A percentile compares a stretch with the other conserved stretches of the same genome.
These are phyloP conservation scores for Virgularia gustaviana DNA, from an alignment of 92 coral and sea anemone genomes.

Conservation along the genomic window DNA sequence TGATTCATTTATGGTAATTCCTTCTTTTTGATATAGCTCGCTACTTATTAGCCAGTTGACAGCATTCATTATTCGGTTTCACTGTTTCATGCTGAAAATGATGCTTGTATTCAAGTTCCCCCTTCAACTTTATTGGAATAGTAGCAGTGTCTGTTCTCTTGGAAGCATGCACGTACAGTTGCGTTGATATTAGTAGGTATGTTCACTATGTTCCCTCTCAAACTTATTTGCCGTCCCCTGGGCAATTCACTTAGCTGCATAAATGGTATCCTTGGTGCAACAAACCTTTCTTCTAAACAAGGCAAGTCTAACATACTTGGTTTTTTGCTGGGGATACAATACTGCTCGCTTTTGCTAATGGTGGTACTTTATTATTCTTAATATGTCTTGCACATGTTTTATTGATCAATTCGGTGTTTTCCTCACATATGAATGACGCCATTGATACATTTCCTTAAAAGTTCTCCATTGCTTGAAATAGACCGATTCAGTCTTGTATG, in stretches of 20 bases:
- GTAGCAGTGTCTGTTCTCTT: conserved; percentile 55
- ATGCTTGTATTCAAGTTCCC: conserved; percentile 51
- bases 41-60: neutral
- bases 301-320: conserved; percentile 52
- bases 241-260: conserved; percentile 66
- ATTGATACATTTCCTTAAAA: conserved; percentile 46
- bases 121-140: conserved; percentile 62
- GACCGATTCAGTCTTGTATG: no score
- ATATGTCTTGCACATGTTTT: conserved; percentile 34
- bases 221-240: conserved; percentile 59
- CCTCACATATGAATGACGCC: conserved; percentile 33
- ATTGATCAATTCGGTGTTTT: conserved; percentile 21
- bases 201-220: conserved; percentile 62
- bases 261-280: conserved; percentile 62
- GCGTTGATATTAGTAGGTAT: conserved; percentile 67
- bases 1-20: conserved; percentile 19
- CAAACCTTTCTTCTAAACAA: conserved; percentile 56
- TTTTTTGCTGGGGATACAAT: conserved; percentile 50
- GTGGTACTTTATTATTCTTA: conserved; percentile 33
- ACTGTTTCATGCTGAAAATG: conserved; percentile 60
- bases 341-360: conserved; percentile 50
- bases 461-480: conserved; percentile 36
- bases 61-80: conserved; percentile 59
- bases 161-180: conserved; percentile 59
- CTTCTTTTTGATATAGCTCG: neutral